These are phyloP conservation scores for Ferrisia virgata DNA, from an alignment of 2,888 invertebrate species.

Conservation along the genomic window DNA sequence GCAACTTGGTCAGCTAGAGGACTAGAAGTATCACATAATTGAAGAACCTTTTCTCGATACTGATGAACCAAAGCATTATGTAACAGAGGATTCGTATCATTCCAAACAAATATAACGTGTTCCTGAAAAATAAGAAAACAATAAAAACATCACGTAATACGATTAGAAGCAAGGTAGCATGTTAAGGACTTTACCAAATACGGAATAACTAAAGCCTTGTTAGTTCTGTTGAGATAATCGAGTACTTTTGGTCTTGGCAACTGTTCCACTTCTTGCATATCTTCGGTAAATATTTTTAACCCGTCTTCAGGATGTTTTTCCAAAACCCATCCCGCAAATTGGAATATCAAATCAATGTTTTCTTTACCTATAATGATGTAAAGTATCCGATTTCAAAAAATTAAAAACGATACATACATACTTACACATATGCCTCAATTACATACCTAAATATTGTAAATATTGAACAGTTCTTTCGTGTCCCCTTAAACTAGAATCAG, in stretches of 20 bases:
- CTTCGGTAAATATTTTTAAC: conserved; percentile 82
- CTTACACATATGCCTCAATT: too few relatives aligned
- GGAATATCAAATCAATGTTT: conserved; percentile 82
- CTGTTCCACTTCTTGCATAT: conserved; percentile 80
- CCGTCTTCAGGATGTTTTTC: conserved; percentile 84
- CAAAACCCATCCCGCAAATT: conserved; percentile 91
- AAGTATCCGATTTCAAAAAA: too few relatives aligned
- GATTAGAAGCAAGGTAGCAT: background rate
- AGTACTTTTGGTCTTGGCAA: conserved; percentile 84
- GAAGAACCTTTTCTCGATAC: conserved; percentile 69
- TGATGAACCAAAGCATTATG: conserved; percentile 89
- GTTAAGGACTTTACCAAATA: conserved; percentile 79
- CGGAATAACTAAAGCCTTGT: conserved; percentile 77
- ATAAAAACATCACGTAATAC: background rate
- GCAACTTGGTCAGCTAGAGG: conserved; percentile 56
- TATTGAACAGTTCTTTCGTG: conserved; percentile 83
- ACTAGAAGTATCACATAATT: conserved; percentile 55
- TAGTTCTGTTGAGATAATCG: conserved; percentile 80
- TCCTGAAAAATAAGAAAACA: conserved; percentile 58
- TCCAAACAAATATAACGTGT: conserved; percentile 87
- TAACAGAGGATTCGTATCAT: conserved; percentile 76
- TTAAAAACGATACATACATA: too few relatives aligned
- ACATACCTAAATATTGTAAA: conserved; percentile 75
- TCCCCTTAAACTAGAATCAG: conserved; percentile 74
- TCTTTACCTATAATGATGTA: too few relatives aligned